Evolutionary conservation across 1,140 invertebrate genomes (phyloP), one percentile per base, ranked within the genome.

Genomic region (Bombus haemorrhoidalis): DNA sequence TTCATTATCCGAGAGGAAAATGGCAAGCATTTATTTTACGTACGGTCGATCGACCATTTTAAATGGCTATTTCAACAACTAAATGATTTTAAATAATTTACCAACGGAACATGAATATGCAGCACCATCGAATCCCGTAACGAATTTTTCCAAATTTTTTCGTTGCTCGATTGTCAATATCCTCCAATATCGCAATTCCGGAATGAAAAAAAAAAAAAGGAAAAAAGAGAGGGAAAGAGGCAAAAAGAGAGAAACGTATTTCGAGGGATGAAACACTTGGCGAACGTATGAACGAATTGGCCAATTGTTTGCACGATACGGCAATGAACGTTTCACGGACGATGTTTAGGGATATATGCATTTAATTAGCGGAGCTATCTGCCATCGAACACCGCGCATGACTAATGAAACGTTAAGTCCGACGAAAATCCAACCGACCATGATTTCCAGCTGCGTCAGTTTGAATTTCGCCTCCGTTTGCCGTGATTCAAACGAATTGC

Each of bases 331-430:
- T 84, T 84, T 75, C 71, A 68, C 71, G 47, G 78, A 72, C 74
- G 62, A 73, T 83, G 77, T 77, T 59, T 78, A 71, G 81, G 71
- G 81, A 18, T 68, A 76, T 85, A 78, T 79, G 76, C 83, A 86
- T 89, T 90, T 89, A 89, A 89, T 90, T 89, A 90, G 83, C 76
- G 88, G 53, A 69, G 79, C 84, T 88, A 86, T 89, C 82, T 83
- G 57, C 57, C 39, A 28, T 41, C 62, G 62, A 79, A 83, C 66
- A 72, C 62, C 62, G 69, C 25, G 37, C 76, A 87, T 80, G 74
- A 89, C 74, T 90, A 87, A 87, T 85, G 81, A 84, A 90, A 87
- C 79, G 69, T 89, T 90, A 89, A 87, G 88, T 87, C 62, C 75
- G 79, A 47, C 71, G 69, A 82, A 84, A 87, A 89, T 89, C 32